phyloP scores from a whole-genome alignment of 2,888 invertebrate genomes.

The Tachina fera region DNA sequence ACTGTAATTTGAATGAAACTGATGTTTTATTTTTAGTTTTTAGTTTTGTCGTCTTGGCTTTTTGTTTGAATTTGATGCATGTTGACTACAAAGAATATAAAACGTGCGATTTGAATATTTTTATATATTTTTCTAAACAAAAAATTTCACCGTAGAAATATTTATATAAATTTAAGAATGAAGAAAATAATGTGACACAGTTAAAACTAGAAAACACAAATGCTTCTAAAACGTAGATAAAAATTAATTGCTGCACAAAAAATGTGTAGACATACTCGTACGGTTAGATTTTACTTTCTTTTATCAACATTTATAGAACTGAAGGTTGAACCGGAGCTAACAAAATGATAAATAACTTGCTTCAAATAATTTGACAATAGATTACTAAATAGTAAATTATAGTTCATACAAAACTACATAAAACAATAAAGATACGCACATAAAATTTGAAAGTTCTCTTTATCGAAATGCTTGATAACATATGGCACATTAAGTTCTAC shows the following conservation, averaged over 20 bases:
- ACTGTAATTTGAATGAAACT: slow-evolving; percentile 13
- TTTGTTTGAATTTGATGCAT: slow-evolving; percentile 4
- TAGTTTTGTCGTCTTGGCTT: slow-evolving; percentile 34
- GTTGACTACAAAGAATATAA: neutral
- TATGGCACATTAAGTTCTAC: no score
- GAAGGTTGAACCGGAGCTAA: neutral
- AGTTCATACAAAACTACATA: no score
- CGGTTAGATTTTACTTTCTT: neutral
- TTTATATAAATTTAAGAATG: slow-evolving; percentile 1
- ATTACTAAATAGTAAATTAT: no score
- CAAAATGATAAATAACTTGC: neutral
- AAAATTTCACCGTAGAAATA: slow-evolving; percentile 6
- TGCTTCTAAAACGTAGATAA: slow-evolving; percentile 1
- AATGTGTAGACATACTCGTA: neutral
- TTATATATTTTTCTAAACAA: slow-evolving; percentile 12
- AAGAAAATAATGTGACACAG: neutral
- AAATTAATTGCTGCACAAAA: slow-evolving; percentile 5
- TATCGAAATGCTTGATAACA: no score
- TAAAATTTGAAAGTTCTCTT: no score
- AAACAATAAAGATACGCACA: no score
- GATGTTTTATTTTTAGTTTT: neutral
- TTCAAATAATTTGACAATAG: neutral
- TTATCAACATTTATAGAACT: neutral
- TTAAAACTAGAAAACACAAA: neutral
- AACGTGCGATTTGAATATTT: slow-evolving; percentile 18